These are phyloP conservation scores for Lophotis ruficrista DNA, from an alignment of 2,113 vertebrate species.

Conservation along the genomic window DNA sequence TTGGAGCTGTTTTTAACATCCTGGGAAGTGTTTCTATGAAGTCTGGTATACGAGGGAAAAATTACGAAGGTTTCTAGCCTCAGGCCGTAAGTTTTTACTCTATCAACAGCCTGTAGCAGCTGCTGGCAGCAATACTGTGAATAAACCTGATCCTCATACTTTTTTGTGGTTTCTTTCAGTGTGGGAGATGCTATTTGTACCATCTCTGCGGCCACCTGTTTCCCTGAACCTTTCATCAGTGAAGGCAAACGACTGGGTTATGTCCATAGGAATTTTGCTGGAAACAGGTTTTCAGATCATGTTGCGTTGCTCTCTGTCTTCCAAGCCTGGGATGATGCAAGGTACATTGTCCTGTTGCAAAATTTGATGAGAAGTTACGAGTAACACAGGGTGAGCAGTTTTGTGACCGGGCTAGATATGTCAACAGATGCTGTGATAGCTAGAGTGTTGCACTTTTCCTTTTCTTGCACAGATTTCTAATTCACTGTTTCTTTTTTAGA, in stretches of 20 bases:
- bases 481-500: constrained; percentile 64
- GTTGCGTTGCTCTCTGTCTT: constrained; percentile 93
- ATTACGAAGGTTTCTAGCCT: not conserved
- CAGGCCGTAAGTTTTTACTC: not conserved
- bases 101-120: not conserved
- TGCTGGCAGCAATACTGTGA: not conserved
- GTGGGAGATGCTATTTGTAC: constrained; percentile 95
- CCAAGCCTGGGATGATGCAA: constrained; percentile 95
- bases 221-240: constrained; percentile 92
- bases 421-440: not conserved
- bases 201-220: constrained; percentile 92
- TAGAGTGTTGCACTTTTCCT: not conserved
- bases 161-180: constrained; percentile 71
- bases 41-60: not conserved
- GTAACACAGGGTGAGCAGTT: not conserved
- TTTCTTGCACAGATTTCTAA: not conserved
- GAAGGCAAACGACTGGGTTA: constrained; percentile 93
- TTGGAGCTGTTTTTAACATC: not conserved
- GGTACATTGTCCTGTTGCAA: constrained; percentile 70
- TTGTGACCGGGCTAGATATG: not conserved
- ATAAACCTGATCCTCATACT: not conserved
- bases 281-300: constrained; percentile 91
- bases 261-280: constrained; percentile 92
- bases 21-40: not conserved
- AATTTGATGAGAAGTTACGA: not conserved